Evolutionary conservation across 2,797 vertebrate genomes (phyloP).

Genomic region (Tokudaia tokunoshimensis): DNA sequence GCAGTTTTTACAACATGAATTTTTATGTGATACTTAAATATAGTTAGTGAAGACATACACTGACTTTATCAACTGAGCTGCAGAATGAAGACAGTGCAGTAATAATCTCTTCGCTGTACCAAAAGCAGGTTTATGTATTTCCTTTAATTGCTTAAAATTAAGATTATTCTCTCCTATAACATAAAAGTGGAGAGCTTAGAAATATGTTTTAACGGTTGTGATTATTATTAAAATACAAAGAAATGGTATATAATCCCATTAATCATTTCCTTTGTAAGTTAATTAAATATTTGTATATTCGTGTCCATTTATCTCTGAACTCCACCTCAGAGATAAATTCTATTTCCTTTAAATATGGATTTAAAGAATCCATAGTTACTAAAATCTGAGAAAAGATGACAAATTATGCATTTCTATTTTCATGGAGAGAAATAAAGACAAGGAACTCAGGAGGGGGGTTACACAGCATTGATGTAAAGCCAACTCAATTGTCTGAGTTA

Average conservation of each 20-base stretch:
- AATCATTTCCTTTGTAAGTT: neutral
- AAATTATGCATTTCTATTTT: conserved; percentile 36
- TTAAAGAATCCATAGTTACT: neutral
- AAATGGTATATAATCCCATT: neutral
- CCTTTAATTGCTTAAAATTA: neutral
- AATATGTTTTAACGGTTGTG: neutral
- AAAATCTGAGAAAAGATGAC: neutral
- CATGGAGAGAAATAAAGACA: conserved; percentile 6
- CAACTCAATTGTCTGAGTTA: conserved; percentile 71
- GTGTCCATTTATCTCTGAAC: neutral
- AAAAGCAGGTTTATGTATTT: neutral
- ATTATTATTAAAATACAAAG: neutral
- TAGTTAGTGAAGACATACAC: neutral
- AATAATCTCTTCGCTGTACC: neutral
- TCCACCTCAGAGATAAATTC: neutral
- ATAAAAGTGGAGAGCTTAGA: neutral
- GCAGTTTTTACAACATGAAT: neutral
- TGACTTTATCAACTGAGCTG: conserved; percentile 17
- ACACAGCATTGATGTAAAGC: conserved; percentile 39
- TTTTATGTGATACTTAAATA: neutral
- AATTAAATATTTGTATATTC: conserved; percentile 16
- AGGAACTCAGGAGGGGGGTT: neutral
- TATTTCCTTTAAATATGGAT: too few relatives aligned
- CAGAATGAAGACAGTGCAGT: neutral
- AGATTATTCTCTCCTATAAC: neutral